A percentile compares a stretch with the other conserved stretches of the same genome.
These are phyloP conservation scores for Cheirogaleus major DNA, from an alignment of 2,797 vertebrate species.

Conservation along the genomic window DNA sequence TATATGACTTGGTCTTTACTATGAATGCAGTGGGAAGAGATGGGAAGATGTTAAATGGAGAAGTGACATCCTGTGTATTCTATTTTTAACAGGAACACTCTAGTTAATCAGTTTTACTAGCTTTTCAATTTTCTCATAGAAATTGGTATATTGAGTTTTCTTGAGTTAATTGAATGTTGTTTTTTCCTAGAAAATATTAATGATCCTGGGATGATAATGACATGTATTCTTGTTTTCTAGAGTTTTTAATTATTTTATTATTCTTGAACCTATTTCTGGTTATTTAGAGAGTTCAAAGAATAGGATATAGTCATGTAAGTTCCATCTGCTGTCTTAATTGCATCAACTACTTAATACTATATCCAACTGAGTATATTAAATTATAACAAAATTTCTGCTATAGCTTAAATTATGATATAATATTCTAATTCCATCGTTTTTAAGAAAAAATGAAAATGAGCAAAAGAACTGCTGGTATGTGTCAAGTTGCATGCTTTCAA, in stretches of 20 bases:
- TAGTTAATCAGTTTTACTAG: not conserved
- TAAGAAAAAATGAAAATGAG: not conserved
- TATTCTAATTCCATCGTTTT: not conserved
- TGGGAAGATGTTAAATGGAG: too few species aligned
- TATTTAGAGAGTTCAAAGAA: not conserved
- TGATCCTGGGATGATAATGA: not conserved
- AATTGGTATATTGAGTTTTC: not conserved
- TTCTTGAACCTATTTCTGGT: not conserved
- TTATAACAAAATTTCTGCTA: not conserved
- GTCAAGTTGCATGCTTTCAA: not conserved
- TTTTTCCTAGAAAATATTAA: not conserved
- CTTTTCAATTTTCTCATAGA: not conserved
- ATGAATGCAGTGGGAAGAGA: not conserved
- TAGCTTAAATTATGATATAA: not conserved
- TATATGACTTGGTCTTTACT: not conserved
- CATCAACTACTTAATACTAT: not conserved
- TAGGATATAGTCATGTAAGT: not conserved
- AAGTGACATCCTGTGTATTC: not conserved
- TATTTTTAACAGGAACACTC: not conserved
- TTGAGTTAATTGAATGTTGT: not conserved
- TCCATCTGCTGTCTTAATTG: not conserved
- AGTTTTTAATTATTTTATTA: not conserved
- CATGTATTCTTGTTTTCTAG: not conserved
- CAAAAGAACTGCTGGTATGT: not conserved
- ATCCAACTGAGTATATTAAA: not conserved